A percentile compares a stretch with the other conserved stretches of the same genome.
Evolutionary conservation across 2,888 invertebrate genomes (phyloP).

Genomic region (Girardia tigrina): DNA sequence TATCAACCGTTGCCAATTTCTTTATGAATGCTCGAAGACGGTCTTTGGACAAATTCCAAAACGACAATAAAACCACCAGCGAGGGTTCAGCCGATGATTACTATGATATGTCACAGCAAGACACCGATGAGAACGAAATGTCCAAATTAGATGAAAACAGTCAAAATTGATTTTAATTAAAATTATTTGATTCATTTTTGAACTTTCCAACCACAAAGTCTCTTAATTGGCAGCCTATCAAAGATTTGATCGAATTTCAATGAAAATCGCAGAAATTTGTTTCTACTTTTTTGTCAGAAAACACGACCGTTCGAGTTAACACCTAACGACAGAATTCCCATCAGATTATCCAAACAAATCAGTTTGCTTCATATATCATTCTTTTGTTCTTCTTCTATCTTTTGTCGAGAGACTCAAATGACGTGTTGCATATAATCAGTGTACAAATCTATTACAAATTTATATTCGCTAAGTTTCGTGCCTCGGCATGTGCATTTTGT

Average conservation of each 20-base stretch:
- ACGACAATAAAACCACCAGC: conserved; percentile 37
- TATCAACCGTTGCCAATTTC: conserved; percentile 95
- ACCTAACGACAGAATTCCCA: no score
- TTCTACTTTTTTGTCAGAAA: no score
- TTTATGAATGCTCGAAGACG: conserved; percentile 98
- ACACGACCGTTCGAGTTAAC: no score
- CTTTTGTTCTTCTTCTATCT: no score
- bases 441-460: no score
- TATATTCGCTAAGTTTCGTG: no score
- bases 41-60: conserved; percentile 75
- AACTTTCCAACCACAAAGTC: background rate
- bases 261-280: no score
- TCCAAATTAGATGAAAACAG: conserved; percentile 11
- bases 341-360: no score
- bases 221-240: background rate
- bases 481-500: conserved; percentile 8
- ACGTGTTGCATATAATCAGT: no score
- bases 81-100: conserved; percentile 14
- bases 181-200: background rate
- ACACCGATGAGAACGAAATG: conserved; percentile 11
- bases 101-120: conserved; percentile 8
- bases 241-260: no score
- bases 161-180: background rate
- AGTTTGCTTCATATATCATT: no score
- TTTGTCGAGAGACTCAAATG: no score